Evolutionary conservation across 2,797 vertebrate species (phyloP).

Genomic region (Sparidentex hasta): DNA sequence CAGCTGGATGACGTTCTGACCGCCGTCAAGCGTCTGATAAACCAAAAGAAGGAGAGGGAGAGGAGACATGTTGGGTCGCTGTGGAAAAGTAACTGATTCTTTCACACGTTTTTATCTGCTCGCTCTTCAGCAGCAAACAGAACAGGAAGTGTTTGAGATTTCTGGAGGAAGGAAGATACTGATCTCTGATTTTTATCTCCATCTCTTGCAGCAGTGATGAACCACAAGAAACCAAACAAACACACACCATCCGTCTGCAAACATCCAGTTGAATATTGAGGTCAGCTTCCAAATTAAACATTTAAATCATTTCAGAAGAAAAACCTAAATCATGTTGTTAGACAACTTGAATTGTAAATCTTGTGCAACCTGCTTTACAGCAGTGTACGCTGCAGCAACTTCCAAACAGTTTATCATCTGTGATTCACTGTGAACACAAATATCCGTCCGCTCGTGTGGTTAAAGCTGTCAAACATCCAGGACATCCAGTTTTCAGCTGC

Average conservation of each 20-base stretch:
- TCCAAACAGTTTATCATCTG: neutral
- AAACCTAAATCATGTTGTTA: neutral
- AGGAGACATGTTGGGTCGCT: neutral
- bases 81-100: neutral
- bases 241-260: neutral
- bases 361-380: neutral
- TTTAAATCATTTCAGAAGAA: neutral
- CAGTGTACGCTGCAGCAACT: too few species aligned
- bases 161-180: neutral
- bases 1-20: slow-evolving; percentile 96
- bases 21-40: slow-evolving; percentile 93
- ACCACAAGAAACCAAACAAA: neutral
- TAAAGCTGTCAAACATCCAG: neutral
- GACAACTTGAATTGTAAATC: neutral
- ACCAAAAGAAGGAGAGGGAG: fast-evolving
- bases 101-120: neutral
- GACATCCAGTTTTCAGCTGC: neutral
- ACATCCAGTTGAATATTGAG: neutral
- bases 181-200: neutral
- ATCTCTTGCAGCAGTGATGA: neutral
- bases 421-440: neutral
- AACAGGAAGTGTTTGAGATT: neutral
- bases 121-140: neutral
- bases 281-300: neutral
- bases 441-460: neutral